Evolutionary conservation across 1,140 invertebrate genomes (phyloP).

Genomic region (Thaumatotibia leucotreta): DNA sequence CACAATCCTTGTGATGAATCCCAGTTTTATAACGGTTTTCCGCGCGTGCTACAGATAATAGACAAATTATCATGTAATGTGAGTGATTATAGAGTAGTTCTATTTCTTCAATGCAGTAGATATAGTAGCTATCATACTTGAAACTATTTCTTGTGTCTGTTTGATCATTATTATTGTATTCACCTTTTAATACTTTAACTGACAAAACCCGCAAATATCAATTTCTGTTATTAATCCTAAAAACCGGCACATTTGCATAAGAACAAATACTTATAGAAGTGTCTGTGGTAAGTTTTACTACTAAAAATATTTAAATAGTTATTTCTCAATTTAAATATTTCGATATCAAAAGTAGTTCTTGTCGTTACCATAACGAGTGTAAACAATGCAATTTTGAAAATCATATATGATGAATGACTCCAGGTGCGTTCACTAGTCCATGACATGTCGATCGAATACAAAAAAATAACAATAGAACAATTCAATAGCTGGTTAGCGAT

Average conservation of each 20-base stretch:
- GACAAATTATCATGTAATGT: not conserved
- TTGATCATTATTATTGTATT: not conserved
- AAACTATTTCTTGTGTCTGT: not conserved
- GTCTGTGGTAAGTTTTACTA: too few relatives aligned
- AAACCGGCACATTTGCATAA: too few relatives aligned
- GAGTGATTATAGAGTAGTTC: not conserved
- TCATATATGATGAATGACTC: not conserved
- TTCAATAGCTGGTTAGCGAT: not conserved
- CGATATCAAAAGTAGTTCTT: too few relatives aligned
- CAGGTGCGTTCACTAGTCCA: not conserved
- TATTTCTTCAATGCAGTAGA: not conserved
- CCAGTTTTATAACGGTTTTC: not conserved
- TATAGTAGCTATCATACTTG: not conserved
- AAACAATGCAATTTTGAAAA: not conserved
- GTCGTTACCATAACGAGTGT: too few relatives aligned
- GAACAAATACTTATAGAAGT: too few relatives aligned
- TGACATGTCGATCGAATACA: not conserved
- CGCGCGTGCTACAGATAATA: not conserved
- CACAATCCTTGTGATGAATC: not conserved
- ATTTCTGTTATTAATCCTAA: too few relatives aligned
- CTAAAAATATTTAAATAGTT: too few relatives aligned
- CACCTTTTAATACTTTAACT: too few relatives aligned
- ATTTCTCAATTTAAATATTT: too few relatives aligned
- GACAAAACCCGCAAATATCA: too few relatives aligned
- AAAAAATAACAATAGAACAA: constrained; percentile 7